Base-by-base conservation (phyloP, 92 coral and sea anemone species). In the Isaurus tuberculatus region DNA sequence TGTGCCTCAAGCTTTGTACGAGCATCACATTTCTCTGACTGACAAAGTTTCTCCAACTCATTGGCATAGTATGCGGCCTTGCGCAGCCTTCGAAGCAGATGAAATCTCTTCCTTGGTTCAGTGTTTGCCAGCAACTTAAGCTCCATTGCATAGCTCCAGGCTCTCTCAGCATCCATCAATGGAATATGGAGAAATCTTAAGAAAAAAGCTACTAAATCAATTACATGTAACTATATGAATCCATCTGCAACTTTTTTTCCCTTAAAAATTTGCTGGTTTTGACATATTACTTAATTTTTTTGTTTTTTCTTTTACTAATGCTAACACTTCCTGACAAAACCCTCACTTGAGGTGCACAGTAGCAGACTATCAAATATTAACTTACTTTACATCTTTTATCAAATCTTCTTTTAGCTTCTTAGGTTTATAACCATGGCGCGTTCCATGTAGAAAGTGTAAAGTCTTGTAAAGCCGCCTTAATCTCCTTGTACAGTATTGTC, bases 91-190 rank as follows among this genome's bases (percentile, higher is more conserved):
- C 98, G 75, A 37, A 95, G 89, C 83, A 93, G 85, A 86, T 95
- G 98, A 66, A 95, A 95, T 84, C 91, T 94, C 82, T 95, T 95
- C 29, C 98, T 86, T 15, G 92, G 93, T 68, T 95, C 98, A 49
- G 98, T 95, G 85, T 95, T 95, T 2, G 99, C 99, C 78, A 97
- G 70, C 25, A 97, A 89, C 51, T 97, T 97, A 23, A 97, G 87
- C 88, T 97, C 99, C 99, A 97, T 97, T 6, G 99, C 99, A 87
- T 97, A 94, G 60, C 99, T 97, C 99, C 99, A 97, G 3, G 99
- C 94, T 58, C 99, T 90, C 66, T 97, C 99, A 5, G 99, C 92
- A 94, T 97, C 98, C 86, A 97, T 97, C 33, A 97, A 86, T 72
- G 98, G 98, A 63, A 97, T 91, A 42, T 97, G 99, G 25, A 97